Evolutionary conservation across 2,113 vertebrate species (phyloP), one percentile per base, ranked within the genome.

Genomic region (Dolichotis patagonum): DNA sequence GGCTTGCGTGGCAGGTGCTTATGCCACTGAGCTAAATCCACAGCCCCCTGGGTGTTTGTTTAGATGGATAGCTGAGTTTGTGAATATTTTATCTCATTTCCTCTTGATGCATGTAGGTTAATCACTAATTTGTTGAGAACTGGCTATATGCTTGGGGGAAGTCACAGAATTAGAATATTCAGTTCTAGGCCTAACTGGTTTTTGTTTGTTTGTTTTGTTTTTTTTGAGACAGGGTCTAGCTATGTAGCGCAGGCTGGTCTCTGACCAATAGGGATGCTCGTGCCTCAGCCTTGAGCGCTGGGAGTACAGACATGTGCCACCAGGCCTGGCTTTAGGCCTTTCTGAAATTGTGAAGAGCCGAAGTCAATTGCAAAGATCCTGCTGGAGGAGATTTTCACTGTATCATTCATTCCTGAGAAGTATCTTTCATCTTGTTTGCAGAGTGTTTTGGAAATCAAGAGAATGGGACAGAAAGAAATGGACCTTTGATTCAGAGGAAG

Each of bases 371-470:
- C 46, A 52, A 7, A 30, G 43, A 78, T 17, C 46, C 28, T 69
- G 13, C 43, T 78, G 56, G 63, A 43, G 92, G 46, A 73, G 26
- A 41, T 75, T 56, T 62, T 67, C 24, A 28, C 1, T 43, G 30
- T 32, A 32, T 95, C 52, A 32, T 67, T 95, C 43, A 26, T 73
- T 85, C 77, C 67, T 62, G 32, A 26, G 17, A 78, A 95, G 14
- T 78, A 63, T 54, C 43, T 96, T 93, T 90, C 52, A 16, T 83
- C 94, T 58, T 88, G n/a, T 94, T 98, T 88, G 58, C 14, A 98
- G 98, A 94, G 85, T 95, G 67, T 87, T 95, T 95, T 58, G 80
- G 85, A 92, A 84, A 84, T n/a, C 96, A 90, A 95, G 35, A 46
- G 1, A 86, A 35, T 82, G 84, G 62, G 60, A 52, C 38, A 28